A percentile compares a stretch with the other conserved stretches of the same genome.
Conservation (phyloP, 2,888 invertebrate genomes). For the Drosophila kambysellisi region DNA sequence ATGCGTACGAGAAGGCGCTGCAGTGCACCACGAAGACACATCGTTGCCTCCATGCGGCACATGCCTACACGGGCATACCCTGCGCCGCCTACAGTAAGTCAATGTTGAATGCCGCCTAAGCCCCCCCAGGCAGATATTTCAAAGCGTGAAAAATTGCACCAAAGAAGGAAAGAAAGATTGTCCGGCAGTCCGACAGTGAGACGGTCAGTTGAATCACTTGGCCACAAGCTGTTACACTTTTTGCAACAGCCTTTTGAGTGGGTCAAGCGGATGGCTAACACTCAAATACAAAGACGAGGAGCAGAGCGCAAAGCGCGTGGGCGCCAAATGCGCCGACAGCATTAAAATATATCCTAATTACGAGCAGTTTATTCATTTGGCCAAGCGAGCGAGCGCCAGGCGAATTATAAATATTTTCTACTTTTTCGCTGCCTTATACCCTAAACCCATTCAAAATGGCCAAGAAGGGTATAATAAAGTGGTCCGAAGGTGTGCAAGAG, state of each 20-base stretch:
- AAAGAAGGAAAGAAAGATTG: constrained; percentile 4
- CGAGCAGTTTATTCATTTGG: constrained; percentile 76
- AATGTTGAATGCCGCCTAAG: constrained; percentile 8
- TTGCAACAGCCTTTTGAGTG: constrained; percentile 50
- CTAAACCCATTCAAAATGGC: not conserved
- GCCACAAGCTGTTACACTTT: constrained; percentile 62
- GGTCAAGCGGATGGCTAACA: constrained; percentile 67
- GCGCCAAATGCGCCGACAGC: constrained; percentile 57
- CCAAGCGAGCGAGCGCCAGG: constrained; percentile 39
- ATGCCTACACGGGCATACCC: constrained; percentile 94
- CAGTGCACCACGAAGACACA: constrained; percentile 95
- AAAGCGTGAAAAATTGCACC: constrained; percentile 75
- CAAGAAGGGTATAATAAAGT: not conserved
- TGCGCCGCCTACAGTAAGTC: constrained; percentile 94
- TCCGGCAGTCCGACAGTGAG: not conserved
- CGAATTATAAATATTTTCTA: constrained; percentile 62
- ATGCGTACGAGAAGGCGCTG: constrained; percentile 89
- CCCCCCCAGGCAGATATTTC: constrained; percentile 42
- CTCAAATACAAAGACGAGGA: constrained; percentile 37
- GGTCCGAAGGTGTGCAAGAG: not conserved
- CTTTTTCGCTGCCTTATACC: constrained; percentile 11
- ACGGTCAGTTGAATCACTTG: constrained; percentile 31
- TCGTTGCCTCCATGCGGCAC: constrained; percentile 95
- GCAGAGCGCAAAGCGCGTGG: constrained; percentile 9
- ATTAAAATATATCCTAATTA: constrained; percentile 82